Conservation (phyloP, 2,888 invertebrate species). For the Nomada ruficornis region DNA sequence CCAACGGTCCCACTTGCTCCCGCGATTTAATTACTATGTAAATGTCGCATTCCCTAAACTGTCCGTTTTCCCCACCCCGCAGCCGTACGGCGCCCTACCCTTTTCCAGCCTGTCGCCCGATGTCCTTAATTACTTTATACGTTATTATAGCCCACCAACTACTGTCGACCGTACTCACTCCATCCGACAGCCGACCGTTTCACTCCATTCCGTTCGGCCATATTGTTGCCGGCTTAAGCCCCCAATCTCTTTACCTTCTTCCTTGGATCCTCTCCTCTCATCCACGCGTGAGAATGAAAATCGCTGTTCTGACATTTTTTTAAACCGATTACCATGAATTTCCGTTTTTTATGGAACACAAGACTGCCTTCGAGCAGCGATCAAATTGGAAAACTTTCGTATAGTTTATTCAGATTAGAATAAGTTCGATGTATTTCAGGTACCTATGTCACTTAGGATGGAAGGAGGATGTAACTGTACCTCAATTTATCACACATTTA, state of each 20-base stretch:
- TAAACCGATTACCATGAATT: neutral
- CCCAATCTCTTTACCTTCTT: conserved; percentile 49
- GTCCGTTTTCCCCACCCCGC: conserved; percentile 76
- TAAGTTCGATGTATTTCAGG: no score
- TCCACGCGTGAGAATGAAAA: conserved; percentile 24
- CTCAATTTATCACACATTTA: no score
- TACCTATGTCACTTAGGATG: no score
- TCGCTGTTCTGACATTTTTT: neutral
- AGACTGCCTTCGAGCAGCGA: neutral
- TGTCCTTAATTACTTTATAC: conserved; percentile 85
- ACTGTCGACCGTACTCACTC: conserved; percentile 78
- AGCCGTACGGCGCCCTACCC: conserved; percentile 55
- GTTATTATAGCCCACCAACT: conserved; percentile 83
- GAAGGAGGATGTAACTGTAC: no score
- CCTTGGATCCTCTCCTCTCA: neutral
- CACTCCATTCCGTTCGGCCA: conserved; percentile 71
- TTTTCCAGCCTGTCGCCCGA: conserved; percentile 81
- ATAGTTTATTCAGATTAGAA: no score
- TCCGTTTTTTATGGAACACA: neutral
- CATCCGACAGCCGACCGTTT: conserved; percentile 61
- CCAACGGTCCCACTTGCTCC: conserved; percentile 82
- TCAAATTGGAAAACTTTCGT: no score
- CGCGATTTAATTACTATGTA: conserved; percentile 85
- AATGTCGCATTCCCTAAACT: conserved; percentile 84
- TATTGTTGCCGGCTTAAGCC: conserved; percentile 68